Evolutionary conservation across 2,113 vertebrate species (phyloP).

Genomic region (Phylloscopus trochiloides): DNA sequence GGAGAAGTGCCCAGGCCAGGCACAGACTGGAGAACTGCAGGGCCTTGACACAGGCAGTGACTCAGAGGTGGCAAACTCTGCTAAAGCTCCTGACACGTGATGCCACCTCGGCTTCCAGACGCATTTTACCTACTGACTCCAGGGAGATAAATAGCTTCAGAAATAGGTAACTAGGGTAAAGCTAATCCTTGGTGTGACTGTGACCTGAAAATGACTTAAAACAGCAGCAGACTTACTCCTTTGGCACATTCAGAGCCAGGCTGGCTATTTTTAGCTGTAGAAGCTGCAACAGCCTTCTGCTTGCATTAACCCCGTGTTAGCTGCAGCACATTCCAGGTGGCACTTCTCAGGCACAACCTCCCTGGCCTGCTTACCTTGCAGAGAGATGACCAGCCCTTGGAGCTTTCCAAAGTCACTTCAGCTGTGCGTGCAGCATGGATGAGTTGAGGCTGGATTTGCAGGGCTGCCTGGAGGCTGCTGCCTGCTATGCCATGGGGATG

Average conservation of each 20-base stretch:
- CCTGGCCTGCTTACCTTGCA: not conserved
- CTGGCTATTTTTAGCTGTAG: slow-evolving; percentile 21
- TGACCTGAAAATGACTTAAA: slow-evolving; percentile 41
- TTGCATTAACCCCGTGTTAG: not conserved
- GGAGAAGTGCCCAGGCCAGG: not conserved
- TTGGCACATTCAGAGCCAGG: not conserved
- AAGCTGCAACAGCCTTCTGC: not conserved
- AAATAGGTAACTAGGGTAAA: slow-evolving; percentile 57
- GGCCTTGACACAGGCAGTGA: not conserved
- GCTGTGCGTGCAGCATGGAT: not conserved
- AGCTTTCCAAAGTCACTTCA: not conserved
- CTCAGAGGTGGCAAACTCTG: not conserved
- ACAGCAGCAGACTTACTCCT: slow-evolving; percentile 18
- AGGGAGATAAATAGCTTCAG: slow-evolving; percentile 26
- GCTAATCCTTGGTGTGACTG: not conserved
- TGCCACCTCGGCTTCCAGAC: fast-evolving
- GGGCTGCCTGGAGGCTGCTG: not conserved
- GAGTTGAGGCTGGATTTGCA: not conserved
- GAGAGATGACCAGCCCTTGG: not conserved
- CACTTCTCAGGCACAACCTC: not conserved
- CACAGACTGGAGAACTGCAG: not conserved
- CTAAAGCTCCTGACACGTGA: not conserved
- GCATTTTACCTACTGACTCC: slow-evolving; percentile 19
- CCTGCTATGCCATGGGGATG: not conserved
- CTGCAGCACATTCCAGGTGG: not conserved